These are phyloP conservation scores for Pogonophryne albipinna DNA, from an alignment of 2,797 vertebrate species.

Conservation along the genomic window DNA sequence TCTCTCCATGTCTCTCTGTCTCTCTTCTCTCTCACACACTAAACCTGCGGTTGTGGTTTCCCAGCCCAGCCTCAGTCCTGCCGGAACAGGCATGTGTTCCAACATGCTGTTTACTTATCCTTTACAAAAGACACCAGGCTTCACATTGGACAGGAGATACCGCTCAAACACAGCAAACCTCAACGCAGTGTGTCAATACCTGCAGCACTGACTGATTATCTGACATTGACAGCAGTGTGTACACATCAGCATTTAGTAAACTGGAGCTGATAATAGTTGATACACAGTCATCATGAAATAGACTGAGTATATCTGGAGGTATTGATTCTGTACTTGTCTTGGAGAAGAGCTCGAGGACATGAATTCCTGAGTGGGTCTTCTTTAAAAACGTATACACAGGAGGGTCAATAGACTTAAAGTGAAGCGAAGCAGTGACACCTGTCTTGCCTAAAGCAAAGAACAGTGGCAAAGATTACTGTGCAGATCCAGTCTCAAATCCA, in stretches of 20 bases:
- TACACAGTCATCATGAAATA: constrained; percentile 20
- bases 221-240: constrained; percentile 42
- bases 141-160: constrained; percentile 56
- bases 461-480: constrained; percentile 13
- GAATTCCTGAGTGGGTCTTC: constrained; percentile 50
- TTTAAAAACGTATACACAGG: no score
- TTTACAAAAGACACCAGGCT: constrained; percentile 71
- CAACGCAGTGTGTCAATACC: constrained; percentile 53
- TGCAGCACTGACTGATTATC: constrained; percentile 39
- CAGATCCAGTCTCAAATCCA: constrained; percentile 37
- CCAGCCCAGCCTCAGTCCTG: constrained; percentile 58
- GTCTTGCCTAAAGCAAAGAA: constrained; percentile 50
- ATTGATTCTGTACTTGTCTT: constrained; percentile 19
- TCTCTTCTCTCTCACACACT: background rate
- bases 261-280: constrained; percentile 52
- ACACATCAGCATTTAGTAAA: constrained; percentile 43
- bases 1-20: background rate
- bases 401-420: no score
- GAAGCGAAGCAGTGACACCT: constrained; percentile 53
- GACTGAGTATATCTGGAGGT: constrained; percentile 16
- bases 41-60: constrained; percentile 47
- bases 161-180: constrained; percentile 64
- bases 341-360: constrained; percentile 14
- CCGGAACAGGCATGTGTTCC: constrained; percentile 68
- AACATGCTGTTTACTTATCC: constrained; percentile 76